Evolutionary conservation across 2,888 invertebrate genomes (phyloP).

Genomic region (Diaprepes abbreviatus): DNA sequence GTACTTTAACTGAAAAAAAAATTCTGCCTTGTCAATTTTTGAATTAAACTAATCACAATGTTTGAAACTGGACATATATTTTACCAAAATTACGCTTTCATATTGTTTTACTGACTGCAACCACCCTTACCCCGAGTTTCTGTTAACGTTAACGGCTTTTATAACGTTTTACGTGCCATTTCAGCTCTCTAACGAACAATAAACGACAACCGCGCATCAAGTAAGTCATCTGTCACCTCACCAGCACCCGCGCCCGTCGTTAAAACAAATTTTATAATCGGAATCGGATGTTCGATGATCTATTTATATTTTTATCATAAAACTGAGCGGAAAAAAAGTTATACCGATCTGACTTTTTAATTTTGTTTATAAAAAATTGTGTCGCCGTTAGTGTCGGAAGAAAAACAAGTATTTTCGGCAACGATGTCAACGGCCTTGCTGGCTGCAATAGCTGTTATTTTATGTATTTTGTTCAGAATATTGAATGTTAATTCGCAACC

Average conservation of each 20-base stretch:
- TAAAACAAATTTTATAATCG: slow-evolving; percentile 2
- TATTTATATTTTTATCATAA: slow-evolving; percentile 10
- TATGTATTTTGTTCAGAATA: slow-evolving; percentile 87
- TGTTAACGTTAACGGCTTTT: no score
- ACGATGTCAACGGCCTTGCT: slow-evolving; percentile 85
- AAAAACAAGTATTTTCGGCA: slow-evolving; percentile 17
- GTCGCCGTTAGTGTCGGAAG: slow-evolving; percentile 8
- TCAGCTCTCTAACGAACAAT: neutral
- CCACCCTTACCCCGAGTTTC: no score
- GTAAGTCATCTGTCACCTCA: slow-evolving; percentile 11
- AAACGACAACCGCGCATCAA: neutral
- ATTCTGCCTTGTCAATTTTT: no score
- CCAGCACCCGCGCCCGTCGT: slow-evolving; percentile 3
- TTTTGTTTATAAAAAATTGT: slow-evolving; percentile 18
- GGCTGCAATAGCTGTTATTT: slow-evolving; percentile 84
- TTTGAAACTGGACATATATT: no score
- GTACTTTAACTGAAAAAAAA: no score
- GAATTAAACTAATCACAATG: no score
- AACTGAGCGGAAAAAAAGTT: slow-evolving; percentile 14
- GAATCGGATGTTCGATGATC: slow-evolving; percentile 6
- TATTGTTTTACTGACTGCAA: no score
- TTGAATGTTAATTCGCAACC: slow-evolving; percentile 88
- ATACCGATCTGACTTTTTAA: slow-evolving; percentile 8
- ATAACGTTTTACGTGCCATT: no score
- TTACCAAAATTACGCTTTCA: no score